Conservation (phyloP, 2,113 vertebrate genomes). For the Gobius niger region DNA sequence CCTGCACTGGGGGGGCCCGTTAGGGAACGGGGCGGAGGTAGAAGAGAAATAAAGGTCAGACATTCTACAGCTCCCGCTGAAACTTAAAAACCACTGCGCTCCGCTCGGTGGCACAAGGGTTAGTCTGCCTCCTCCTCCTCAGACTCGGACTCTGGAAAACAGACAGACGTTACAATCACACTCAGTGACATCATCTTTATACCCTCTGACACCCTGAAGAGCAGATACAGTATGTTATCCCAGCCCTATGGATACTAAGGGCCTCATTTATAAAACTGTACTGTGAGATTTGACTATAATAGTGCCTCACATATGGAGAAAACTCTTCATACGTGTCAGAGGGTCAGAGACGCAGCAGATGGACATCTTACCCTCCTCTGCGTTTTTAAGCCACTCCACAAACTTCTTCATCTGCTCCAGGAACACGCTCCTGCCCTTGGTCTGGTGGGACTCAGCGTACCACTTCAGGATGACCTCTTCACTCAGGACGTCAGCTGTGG, state of each 20-base stretch:
- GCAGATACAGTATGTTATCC: too few relatives aligned
- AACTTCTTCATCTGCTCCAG: slow-evolving; percentile 99
- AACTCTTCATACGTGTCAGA: too few relatives aligned
- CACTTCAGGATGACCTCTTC: slow-evolving; percentile 98
- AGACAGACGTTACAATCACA: background rate
- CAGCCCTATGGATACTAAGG: too few relatives aligned
- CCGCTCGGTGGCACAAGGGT: slow-evolving; percentile 62
- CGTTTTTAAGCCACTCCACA: slow-evolving; percentile 98
- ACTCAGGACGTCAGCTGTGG: slow-evolving; percentile 92
- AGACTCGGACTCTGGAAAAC: slow-evolving; percentile 90
- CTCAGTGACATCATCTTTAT: too few relatives aligned
- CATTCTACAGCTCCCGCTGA: slow-evolving; percentile 85
- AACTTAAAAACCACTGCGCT: slow-evolving; percentile 66
- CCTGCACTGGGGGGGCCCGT: slow-evolving; percentile 53
- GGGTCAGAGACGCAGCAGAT: background rate
- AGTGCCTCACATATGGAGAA: too few relatives aligned
- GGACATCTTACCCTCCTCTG: slow-evolving; percentile 88
- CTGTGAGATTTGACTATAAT: too few relatives aligned
- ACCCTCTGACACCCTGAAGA: too few relatives aligned
- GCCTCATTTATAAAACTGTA: too few relatives aligned
- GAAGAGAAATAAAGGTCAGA: slow-evolving; percentile 73
- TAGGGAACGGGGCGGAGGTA: slow-evolving; percentile 71
- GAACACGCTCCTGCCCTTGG: slow-evolving; percentile 96
- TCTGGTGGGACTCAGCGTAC: slow-evolving; percentile 91
- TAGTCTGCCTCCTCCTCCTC: slow-evolving; percentile 96